These are phyloP conservation scores for Alviniconcha marisindica DNA, from an alignment of 1,140 invertebrate genomes.

Conservation along the genomic window DNA sequence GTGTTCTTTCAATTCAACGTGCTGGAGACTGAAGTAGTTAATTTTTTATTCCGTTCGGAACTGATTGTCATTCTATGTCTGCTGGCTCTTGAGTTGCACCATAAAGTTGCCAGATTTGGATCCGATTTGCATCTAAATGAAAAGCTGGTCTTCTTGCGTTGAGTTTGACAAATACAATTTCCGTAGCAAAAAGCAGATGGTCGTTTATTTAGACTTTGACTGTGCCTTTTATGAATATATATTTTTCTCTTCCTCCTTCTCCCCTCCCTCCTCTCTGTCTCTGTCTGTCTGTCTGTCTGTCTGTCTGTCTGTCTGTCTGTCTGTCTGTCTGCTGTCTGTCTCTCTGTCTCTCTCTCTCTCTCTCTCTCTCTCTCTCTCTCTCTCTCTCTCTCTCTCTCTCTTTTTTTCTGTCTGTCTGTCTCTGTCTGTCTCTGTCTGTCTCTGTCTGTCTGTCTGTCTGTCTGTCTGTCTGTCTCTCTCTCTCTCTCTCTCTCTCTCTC, in stretches of 20 bases:
- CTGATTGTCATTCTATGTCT: too few relatives aligned
- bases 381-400: conserved; percentile 17
- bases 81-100: too few relatives aligned
- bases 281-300: not conserved
- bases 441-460: not conserved
- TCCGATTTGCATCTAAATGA: too few relatives aligned
- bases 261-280: not conserved
- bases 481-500: conserved; percentile 7
- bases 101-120: too few relatives aligned
- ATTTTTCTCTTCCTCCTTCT: not conserved
- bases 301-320: not conserved
- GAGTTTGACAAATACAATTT: too few relatives aligned
- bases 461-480: not conserved
- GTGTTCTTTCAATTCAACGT: too few relatives aligned
- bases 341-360: not conserved
- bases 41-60: too few relatives aligned
- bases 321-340: not conserved
- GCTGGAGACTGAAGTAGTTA: too few relatives aligned
- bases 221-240: too few relatives aligned
- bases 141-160: too few relatives aligned
- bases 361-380: not conserved
- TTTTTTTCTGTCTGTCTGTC: not conserved
- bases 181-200: too few relatives aligned
- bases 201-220: too few relatives aligned
- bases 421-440: not conserved